Evolutionary conservation across 2,113 vertebrate species (phyloP).

Genomic region (Crocuta crocuta): DNA sequence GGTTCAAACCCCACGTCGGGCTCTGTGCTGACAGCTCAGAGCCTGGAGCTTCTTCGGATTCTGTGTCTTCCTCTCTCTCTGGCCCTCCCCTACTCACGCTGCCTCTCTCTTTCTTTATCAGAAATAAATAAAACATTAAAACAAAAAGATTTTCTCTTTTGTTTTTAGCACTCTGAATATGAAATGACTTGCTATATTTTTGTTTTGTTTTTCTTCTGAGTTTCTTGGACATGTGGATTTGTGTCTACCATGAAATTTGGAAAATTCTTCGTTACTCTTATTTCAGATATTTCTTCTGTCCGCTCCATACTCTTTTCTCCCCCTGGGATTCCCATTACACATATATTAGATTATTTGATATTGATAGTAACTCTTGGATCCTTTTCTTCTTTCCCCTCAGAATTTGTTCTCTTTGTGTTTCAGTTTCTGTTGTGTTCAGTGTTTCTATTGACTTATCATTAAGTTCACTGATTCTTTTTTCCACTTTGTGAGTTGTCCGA

Average conservation of each 20-base stretch:
- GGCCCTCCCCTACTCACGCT: too few species aligned
- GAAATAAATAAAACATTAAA: too few species aligned
- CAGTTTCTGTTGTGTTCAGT: not conserved
- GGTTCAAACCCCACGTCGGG: too few species aligned
- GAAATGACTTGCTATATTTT: not conserved
- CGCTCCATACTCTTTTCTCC: not conserved
- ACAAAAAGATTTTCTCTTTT: not conserved
- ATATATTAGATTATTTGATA: not conserved
- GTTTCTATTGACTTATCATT: not conserved
- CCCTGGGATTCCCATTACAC: not conserved
- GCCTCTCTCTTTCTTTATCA: too few species aligned
- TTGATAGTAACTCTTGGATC: not conserved
- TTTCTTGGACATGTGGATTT: not conserved
- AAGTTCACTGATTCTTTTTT: conserved; percentile 20
- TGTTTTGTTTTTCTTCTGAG: not conserved
- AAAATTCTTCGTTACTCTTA: conserved; percentile 21
- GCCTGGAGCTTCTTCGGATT: too few species aligned
- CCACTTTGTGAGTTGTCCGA: not conserved
- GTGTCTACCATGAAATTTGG: not conserved
- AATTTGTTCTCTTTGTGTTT: not conserved
- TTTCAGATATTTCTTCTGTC: not conserved
- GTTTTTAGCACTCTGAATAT: not conserved
- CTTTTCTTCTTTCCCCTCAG: not conserved
- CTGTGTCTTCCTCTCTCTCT: too few species aligned
- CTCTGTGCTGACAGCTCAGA: too few species aligned